Evolutionary conservation across 2,888 invertebrate genomes (phyloP).

Genomic region (Ichneumon xanthorius): DNA sequence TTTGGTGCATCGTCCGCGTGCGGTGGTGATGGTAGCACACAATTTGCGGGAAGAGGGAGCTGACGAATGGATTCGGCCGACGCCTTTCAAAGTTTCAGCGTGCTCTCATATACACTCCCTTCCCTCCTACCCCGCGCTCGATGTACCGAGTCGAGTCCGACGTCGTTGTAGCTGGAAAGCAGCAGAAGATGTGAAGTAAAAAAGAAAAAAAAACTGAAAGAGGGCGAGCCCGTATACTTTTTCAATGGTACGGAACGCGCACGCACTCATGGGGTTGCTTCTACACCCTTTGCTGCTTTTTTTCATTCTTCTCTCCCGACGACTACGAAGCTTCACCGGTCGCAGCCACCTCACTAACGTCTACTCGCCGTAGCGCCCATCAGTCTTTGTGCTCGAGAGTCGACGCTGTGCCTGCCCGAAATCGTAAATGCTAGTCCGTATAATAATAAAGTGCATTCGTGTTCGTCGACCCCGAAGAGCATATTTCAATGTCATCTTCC

Average conservation of each 20-base stretch:
- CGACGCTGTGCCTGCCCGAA: slow-evolving; percentile 10
- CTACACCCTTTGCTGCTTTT: slow-evolving; percentile 43
- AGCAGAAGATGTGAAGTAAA: slow-evolving; percentile 48
- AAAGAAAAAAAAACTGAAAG: slow-evolving; percentile 29
- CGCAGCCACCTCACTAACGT: slow-evolving; percentile 46
- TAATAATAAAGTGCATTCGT: neutral
- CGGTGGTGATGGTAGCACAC: slow-evolving; percentile 57
- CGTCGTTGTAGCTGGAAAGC: slow-evolving; percentile 47
- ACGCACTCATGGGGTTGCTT: slow-evolving; percentile 60
- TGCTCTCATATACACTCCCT: slow-evolving; percentile 46
- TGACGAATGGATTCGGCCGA: slow-evolving; percentile 74
- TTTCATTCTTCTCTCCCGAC: slow-evolving; percentile 32
- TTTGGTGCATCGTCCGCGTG: slow-evolving; percentile 47
- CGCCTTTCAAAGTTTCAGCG: slow-evolving; percentile 71
- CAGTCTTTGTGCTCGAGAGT: slow-evolving; percentile 39
- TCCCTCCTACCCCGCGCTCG: neutral
- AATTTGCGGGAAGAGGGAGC: slow-evolving; percentile 71
- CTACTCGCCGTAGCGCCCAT: slow-evolving; percentile 37
- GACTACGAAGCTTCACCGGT: slow-evolving; percentile 34
- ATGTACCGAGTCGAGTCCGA: slow-evolving; percentile 18
- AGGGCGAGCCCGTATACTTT: slow-evolving; percentile 56
- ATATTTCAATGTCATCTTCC: neutral
- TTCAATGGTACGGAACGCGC: slow-evolving; percentile 61
- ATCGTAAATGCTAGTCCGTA: neutral
- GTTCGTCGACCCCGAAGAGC: neutral